Evolutionary conservation across 2,797 vertebrate species (phyloP).

Genomic region (Cyclopterus lumpus): DNA sequence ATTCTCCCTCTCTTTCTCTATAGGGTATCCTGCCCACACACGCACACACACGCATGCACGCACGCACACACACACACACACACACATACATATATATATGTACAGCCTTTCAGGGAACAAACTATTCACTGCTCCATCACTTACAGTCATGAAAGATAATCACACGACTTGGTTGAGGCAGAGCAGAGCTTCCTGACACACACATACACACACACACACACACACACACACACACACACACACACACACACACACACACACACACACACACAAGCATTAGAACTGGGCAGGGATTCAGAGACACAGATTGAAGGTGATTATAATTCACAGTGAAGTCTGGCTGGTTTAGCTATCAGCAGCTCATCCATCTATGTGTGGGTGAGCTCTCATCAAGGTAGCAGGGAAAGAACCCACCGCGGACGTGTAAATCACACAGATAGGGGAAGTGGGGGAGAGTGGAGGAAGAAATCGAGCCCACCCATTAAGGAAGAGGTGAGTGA

Average conservation of each 20-base stretch:
- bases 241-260: slow-evolving; percentile 28
- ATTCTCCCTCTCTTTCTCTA: not conserved
- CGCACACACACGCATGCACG: slow-evolving; percentile 36
- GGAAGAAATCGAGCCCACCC: slow-evolving; percentile 15
- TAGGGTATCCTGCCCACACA: slow-evolving; percentile 31
- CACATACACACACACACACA: slow-evolving; percentile 37
- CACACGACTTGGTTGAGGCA: slow-evolving; percentile 45
- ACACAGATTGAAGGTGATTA: slow-evolving; percentile 75
- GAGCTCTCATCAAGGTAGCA: slow-evolving; percentile 52
- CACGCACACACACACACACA: slow-evolving; percentile 27
- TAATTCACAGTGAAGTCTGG: slow-evolving; percentile 75
- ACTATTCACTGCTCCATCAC: slow-evolving; percentile 58
- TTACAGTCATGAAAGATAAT: slow-evolving; percentile 61
- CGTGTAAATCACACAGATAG: slow-evolving; percentile 52
- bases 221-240: slow-evolving; percentile 40
- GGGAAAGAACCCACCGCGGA: slow-evolving; percentile 27
- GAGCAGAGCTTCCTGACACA: slow-evolving; percentile 34
- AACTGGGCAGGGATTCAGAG: slow-evolving; percentile 68
- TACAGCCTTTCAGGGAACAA: slow-evolving; percentile 45
- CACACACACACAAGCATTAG: slow-evolving; percentile 31
- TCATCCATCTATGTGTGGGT: slow-evolving; percentile 61
- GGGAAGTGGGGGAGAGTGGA: slow-evolving; percentile 2
- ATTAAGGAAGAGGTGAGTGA: slow-evolving; percentile 26
- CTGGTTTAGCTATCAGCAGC: slow-evolving; percentile 64
- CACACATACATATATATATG: slow-evolving; percentile 30